These are phyloP conservation scores for Polyommatus iphigenia DNA, from an alignment of 2,888 invertebrate genomes.

Conservation along the genomic window DNA sequence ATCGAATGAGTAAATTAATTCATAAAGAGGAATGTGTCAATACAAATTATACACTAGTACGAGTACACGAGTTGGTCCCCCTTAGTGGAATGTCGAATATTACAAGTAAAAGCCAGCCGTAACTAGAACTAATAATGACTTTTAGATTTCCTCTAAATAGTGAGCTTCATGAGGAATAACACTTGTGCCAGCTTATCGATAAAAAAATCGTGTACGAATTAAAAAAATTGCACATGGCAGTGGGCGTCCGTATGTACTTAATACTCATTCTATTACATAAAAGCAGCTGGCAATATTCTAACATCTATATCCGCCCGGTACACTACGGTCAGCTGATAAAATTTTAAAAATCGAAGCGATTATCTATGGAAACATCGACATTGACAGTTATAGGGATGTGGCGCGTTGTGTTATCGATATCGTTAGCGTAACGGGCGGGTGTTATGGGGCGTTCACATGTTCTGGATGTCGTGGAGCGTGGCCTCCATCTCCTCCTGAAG, in stretches of 20 bases:
- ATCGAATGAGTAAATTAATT: conserved; percentile 34
- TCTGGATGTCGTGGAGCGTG: conserved; percentile 99
- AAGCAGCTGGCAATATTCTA: conserved; percentile 78
- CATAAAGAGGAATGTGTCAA: conserved; percentile 29
- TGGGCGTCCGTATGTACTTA: conserved; percentile 65
- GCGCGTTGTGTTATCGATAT: conserved; percentile 44
- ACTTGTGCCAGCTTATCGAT: conserved; percentile 54
- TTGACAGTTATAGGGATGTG: conserved; percentile 37
- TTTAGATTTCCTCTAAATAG: conserved; percentile 40
- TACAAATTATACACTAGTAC: conserved; percentile 13
- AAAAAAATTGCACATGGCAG: conserved; percentile 77
- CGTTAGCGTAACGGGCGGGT: conserved; percentile 49
- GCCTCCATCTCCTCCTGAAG: conserved; percentile 99
- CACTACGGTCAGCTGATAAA: conserved; percentile 46
- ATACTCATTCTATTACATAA: conserved; percentile 69
- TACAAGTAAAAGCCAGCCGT: conserved; percentile 34
- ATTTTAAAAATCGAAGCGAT: conserved; percentile 39
- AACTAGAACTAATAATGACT: conserved; percentile 34
- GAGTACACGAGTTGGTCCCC: conserved; percentile 61
- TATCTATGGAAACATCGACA: conserved; percentile 28
- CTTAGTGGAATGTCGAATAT: conserved; percentile 69
- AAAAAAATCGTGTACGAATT: conserved; percentile 62
- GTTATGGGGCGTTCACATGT: conserved; percentile 88
- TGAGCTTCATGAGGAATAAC: conserved; percentile 64
- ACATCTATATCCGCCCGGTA: conserved; percentile 67